phyloP scores from a whole-genome alignment of 2,797 vertebrate genomes.

The Micropoecilia bifurca region DNA sequence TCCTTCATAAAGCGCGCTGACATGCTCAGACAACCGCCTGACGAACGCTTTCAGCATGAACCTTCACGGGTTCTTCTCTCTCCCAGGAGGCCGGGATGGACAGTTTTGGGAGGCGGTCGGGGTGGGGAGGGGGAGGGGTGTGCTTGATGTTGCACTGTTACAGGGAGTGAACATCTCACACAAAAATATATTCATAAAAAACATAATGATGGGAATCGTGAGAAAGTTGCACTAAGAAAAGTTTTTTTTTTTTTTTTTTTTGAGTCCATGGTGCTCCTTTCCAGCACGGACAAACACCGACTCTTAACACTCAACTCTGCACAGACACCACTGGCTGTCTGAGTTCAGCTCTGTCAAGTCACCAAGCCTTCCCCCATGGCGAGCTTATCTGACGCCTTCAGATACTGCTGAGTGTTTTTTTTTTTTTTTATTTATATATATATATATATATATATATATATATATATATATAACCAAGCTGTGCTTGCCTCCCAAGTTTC shows the following conservation, averaged over 20 bases:
- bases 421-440: conserved; percentile 19
- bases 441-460: conserved; percentile 16
- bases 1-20: conserved; percentile 32
- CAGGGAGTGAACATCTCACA: conserved; percentile 27
- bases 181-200: conserved; percentile 67
- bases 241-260: conserved; percentile 24
- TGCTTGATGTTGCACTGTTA: conserved; percentile 10
- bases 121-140: background rate
- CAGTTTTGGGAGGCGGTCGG: conserved; percentile 10
- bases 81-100: conserved; percentile 45
- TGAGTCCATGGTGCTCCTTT: conserved; percentile 46
- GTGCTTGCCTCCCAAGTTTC: conserved; percentile 37
- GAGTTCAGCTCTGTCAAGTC: conserved; percentile 65
- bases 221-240: conserved; percentile 30
- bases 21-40: conserved; percentile 34
- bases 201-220: conserved; percentile 45
- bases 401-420: conserved; percentile 60
- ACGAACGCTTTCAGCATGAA: conserved; percentile 31
- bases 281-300: conserved; percentile 50
- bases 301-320: conserved; percentile 55
- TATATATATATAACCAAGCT: conserved; percentile 39
- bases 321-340: conserved; percentile 54
- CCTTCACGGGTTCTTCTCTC: conserved; percentile 23
- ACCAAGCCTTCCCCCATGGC: conserved; percentile 66
- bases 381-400: conserved; percentile 61